Evolutionary conservation across 2,888 invertebrate species (phyloP).

Genomic region (Himalopsyche kuldschensis): DNA sequence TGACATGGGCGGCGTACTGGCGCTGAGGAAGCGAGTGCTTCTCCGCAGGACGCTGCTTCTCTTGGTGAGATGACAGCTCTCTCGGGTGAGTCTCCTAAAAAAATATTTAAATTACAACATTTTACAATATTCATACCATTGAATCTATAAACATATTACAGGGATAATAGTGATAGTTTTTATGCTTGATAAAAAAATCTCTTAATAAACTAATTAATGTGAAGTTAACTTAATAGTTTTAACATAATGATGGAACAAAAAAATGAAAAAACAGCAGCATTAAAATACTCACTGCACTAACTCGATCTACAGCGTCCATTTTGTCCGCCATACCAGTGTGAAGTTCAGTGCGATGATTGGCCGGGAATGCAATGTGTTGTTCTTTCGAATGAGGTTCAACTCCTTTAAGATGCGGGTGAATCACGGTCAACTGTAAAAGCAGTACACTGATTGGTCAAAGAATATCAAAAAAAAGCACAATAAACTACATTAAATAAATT

Average conservation of each 20-base stretch:
- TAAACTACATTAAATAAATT: background rate
- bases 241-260: too few relatives aligned
- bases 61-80: constrained; percentile 49
- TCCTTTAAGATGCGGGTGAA: constrained; percentile 76
- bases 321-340: constrained; percentile 56
- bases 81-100: background rate
- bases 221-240: too few relatives aligned
- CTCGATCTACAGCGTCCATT: constrained; percentile 51
- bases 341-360: constrained; percentile 51
- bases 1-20: constrained; percentile 63
- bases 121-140: background rate
- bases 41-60: constrained; percentile 55
- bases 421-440: constrained; percentile 71
- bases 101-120: background rate
- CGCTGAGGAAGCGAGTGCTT: constrained; percentile 53
- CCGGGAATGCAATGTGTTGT: constrained; percentile 46
- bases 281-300: constrained; percentile 43
- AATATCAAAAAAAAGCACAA: background rate
- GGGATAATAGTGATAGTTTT: too few relatives aligned
- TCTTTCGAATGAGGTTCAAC: constrained; percentile 46
- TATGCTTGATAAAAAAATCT: too few relatives aligned
- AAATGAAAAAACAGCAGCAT: too few relatives aligned
- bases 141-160: too few relatives aligned
- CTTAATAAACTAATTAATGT: too few relatives aligned
- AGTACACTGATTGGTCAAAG: background rate